A percentile compares a stretch with the other conserved stretches of the same genome.
These are phyloP conservation scores for Stegostoma tigrinum DNA, from an alignment of 2,113 vertebrate genomes.

Conservation along the genomic window DNA sequence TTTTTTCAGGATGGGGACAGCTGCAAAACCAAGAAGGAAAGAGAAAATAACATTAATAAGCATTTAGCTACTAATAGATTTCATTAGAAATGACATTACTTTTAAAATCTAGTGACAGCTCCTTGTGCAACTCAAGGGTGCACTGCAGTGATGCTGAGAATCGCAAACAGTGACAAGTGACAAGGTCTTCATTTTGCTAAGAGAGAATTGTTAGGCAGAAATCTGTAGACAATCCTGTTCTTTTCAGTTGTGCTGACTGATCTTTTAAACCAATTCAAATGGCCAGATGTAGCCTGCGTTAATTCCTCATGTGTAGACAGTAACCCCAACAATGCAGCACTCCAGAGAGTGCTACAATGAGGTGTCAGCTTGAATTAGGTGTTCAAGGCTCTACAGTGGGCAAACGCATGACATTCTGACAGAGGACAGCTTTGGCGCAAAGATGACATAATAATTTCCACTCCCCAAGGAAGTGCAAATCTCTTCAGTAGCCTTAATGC, in stretches of 20 bases:
- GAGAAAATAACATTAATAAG: not conserved
- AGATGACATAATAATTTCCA: too few relatives aligned
- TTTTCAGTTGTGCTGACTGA: not conserved
- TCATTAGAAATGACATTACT: not conserved
- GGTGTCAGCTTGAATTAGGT: not conserved
- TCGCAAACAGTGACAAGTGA: not conserved
- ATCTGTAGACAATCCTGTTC: not conserved
- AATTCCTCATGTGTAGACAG: too few relatives aligned
- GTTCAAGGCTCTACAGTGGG: not conserved
- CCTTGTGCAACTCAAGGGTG: not conserved
- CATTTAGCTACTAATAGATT: not conserved
- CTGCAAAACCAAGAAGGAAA: slow-evolving; percentile 49
- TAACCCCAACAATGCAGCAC: not conserved
- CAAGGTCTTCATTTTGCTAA: not conserved
- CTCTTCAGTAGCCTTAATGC: not conserved
- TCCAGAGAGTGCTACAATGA: not conserved
- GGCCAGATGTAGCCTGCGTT: not conserved
- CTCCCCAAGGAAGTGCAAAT: not conserved
- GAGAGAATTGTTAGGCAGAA: not conserved
- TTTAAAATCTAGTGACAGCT: not conserved
- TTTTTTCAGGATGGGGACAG: slow-evolving; percentile 82
- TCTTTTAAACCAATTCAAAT: not conserved
- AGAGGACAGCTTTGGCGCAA: too few relatives aligned
- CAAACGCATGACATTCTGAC: not conserved
- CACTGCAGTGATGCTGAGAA: too few relatives aligned